These are phyloP conservation scores for Corythaixoides concolor DNA, from an alignment of 2,113 vertebrate genomes.

Conservation along the genomic window DNA sequence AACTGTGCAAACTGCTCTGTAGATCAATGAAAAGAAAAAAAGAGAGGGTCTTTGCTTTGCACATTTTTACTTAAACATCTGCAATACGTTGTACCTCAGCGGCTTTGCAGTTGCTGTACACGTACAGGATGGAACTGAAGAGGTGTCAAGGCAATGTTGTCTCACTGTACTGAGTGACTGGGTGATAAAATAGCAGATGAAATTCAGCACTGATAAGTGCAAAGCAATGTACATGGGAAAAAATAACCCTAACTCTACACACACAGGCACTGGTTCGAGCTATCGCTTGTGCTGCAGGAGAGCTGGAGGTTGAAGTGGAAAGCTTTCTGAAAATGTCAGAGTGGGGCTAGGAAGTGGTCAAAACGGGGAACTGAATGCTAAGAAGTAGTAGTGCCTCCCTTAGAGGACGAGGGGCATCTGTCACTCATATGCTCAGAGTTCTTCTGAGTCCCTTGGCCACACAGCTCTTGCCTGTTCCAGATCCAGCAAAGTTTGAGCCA, in stretches of 20 bases:
- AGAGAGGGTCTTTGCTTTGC: background rate
- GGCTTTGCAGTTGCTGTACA: background rate
- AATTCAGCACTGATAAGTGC: background rate
- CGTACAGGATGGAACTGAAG: background rate
- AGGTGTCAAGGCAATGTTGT: background rate
- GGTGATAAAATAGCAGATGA: slow-evolving; percentile 35
- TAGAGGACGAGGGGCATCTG: background rate
- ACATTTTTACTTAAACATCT: background rate
- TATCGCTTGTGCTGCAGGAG: background rate
- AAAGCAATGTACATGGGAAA: background rate
- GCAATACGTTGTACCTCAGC: background rate
- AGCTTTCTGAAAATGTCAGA: background rate
- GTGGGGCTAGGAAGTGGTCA: background rate
- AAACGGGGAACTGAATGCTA: background rate
- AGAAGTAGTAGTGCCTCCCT: background rate
- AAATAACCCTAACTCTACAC: background rate
- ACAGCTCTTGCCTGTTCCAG: background rate
- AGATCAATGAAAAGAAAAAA: background rate
- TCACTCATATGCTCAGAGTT: background rate
- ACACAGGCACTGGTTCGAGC: background rate
- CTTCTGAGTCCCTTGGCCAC: background rate
- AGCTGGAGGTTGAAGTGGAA: background rate
- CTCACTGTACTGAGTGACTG: slow-evolving; percentile 22
- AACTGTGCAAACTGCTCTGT: background rate
- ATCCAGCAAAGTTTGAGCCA: background rate